A percentile compares a stretch with the other conserved stretches of the same genome.
Conservation (phyloP, 2,888 invertebrate species). For the Oscheius myriophilus region DNA sequence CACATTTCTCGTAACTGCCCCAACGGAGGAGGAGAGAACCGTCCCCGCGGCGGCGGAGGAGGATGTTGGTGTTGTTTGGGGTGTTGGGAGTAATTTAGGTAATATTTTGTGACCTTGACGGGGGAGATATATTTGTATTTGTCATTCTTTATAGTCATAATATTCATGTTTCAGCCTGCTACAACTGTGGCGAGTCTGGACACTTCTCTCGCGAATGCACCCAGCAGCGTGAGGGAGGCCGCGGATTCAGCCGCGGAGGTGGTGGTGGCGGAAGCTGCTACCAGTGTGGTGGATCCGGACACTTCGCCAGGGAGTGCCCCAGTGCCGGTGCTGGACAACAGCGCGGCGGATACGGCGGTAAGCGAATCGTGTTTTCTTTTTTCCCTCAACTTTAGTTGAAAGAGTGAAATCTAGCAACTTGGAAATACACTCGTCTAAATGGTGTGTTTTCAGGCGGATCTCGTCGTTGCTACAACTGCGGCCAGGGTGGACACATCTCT, state of each 20-base stretch:
- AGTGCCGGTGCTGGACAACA: conserved; percentile 40
- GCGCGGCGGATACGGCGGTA: conserved; percentile 33
- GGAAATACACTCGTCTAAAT: too few species aligned
- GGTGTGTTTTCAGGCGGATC: conserved; percentile 33
- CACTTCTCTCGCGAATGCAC: conserved; percentile 68
- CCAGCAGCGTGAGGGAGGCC: conserved; percentile 40
- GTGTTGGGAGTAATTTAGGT: conserved; percentile 35
- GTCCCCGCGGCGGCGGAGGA: conserved; percentile 37
- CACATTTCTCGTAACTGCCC: conserved; percentile 64
- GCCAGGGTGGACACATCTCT: conserved; percentile 61
- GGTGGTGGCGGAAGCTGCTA: conserved; percentile 41
- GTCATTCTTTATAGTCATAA: background rate
- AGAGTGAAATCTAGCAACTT: too few species aligned
- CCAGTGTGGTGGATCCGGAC: conserved; percentile 61
- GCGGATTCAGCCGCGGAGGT: conserved; percentile 34
- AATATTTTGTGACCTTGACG: conserved; percentile 26
- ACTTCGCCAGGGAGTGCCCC: conserved; percentile 68
- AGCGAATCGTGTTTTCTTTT: background rate
- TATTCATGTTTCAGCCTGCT: conserved; percentile 49
- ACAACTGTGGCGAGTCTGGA: conserved; percentile 61
- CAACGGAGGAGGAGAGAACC: conserved; percentile 24
- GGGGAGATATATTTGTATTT: conserved; percentile 19
- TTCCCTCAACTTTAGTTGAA: too few species aligned
- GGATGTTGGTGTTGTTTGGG: conserved; percentile 49
- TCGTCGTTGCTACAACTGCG: conserved; percentile 65